A percentile compares a stretch with the other conserved stretches of the same genome.
Conservation (phyloP, 2,888 invertebrate genomes). For the Heliconius sara region DNA sequence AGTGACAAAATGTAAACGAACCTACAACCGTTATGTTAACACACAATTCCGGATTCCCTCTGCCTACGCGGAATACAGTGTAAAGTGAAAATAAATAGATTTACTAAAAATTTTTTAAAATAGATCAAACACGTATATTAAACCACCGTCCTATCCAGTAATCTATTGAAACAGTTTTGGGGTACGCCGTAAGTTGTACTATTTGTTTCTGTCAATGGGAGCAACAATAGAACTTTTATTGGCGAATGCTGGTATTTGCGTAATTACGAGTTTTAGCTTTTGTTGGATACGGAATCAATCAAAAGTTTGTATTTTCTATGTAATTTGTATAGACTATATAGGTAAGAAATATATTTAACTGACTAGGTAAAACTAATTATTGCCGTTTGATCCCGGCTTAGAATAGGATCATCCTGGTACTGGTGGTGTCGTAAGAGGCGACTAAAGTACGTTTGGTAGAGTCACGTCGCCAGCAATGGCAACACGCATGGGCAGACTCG, state of each 20-base stretch:
- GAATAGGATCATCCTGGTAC: too few relatives aligned
- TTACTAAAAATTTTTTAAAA: background rate
- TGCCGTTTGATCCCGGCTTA: too few relatives aligned
- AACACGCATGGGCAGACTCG: too few relatives aligned
- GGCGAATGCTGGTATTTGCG: slow-evolving; percentile 45
- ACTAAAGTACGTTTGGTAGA: too few relatives aligned
- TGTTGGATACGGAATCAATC: slow-evolving; percentile 9
- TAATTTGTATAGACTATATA: background rate
- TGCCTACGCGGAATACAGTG: background rate
- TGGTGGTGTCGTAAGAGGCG: too few relatives aligned
- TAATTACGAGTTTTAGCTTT: slow-evolving; percentile 45
- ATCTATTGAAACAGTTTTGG: slow-evolving; percentile 17
- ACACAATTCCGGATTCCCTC: too few relatives aligned
- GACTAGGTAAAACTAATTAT: background rate
- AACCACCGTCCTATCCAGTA: background rate
- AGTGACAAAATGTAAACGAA: too few relatives aligned
- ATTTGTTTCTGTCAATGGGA: slow-evolving; percentile 42
- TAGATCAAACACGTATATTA: background rate
- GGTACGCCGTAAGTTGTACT: slow-evolving; percentile 34
- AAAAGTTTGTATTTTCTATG: background rate
- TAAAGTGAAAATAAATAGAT: background rate
- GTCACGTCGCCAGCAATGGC: too few relatives aligned
- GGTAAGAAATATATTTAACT: background rate
- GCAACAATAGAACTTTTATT: slow-evolving; percentile 44
- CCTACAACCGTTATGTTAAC: too few relatives aligned